These are phyloP conservation scores for Micrastur ruficollis DNA, from an alignment of 2,797 vertebrate species.

Conservation along the genomic window DNA sequence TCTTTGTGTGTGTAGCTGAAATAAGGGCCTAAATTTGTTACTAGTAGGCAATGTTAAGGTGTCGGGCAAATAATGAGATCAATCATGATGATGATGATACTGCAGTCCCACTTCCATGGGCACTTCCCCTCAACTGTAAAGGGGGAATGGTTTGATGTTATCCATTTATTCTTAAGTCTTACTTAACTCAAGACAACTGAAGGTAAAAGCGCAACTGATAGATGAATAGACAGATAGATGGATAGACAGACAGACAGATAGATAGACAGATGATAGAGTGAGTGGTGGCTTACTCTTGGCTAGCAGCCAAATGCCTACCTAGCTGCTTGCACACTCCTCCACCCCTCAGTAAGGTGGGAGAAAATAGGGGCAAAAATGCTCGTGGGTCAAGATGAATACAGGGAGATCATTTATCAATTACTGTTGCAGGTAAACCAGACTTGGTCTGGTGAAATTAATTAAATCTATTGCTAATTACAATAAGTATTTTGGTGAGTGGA, in stretches of 20 bases:
- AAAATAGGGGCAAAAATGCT: background rate
- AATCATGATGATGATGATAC: background rate
- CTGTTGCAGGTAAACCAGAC: background rate
- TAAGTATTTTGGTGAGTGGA: background rate
- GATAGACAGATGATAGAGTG: background rate
- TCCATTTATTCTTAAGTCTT: background rate
- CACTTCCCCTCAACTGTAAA: background rate
- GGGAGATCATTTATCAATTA: background rate
- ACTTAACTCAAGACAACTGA: background rate
- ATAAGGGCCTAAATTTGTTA: background rate
- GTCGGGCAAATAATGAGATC: background rate
- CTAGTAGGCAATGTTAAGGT: background rate
- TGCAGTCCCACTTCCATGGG: background rate
- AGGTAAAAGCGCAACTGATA: background rate
- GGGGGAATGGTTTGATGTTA: background rate
- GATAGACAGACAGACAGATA: background rate
- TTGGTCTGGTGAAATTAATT: background rate
- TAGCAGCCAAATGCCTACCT: background rate
- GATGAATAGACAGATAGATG: too few relatives aligned
- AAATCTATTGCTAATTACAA: background rate
- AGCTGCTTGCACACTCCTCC: background rate
- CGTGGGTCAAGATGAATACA: background rate
- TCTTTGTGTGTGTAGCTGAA: background rate
- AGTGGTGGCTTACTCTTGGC: background rate
- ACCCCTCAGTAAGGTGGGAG: background rate